Base-by-base conservation (phyloP, 2,888 invertebrate genomes). In the Heliconius erato region DNA sequence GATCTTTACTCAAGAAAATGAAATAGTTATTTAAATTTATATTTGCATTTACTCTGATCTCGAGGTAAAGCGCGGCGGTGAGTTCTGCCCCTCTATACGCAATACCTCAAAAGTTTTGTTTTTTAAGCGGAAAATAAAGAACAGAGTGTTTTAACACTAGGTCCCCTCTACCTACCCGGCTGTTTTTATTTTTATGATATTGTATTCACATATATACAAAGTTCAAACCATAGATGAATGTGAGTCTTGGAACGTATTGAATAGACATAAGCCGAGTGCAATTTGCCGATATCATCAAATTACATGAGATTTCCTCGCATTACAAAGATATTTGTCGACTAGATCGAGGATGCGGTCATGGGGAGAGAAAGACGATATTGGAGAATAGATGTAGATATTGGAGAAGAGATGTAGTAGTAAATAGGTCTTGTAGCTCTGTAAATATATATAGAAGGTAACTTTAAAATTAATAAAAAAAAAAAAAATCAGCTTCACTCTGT, bases 201-300 rank as follows among this genome's bases (percentile, higher is more conserved):
- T 40, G 9, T 40, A 40, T 40, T 40, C 11, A 40, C 9, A 40
- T 40, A 40, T 40, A 40, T 40, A 40, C 11, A 49, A 49, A 54
- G 7, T 44, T 44, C 35, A 35, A 72, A 72, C 44, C 40, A 72
- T 2, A 72, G 71, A 23, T n/a, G 2, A n/a, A 71, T 40, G 2
- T n/a, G 6, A 12, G 6, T 26, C 40, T 44, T 44, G 44, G 2
- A 26, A 72, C 6, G 14, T 72, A 44, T 72, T 72, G 71, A 26
- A 72, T 44, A 72, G n/a, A 71, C 71, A 40, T 71, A 71, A 71
- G n/a, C 40, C n/a, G n/a, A 71, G n/a, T 71, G 71, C 71, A 71
- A 71, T 40, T 35, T 40, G n/a, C 2, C n/a, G 40, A 35, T 69
- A 23, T 69, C 35, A 12, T 69, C 69, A 69, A 71, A 71, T 71